Evolutionary conservation across 2,113 vertebrate genomes (phyloP).

Genomic region (Erpornis zantholeuca): DNA sequence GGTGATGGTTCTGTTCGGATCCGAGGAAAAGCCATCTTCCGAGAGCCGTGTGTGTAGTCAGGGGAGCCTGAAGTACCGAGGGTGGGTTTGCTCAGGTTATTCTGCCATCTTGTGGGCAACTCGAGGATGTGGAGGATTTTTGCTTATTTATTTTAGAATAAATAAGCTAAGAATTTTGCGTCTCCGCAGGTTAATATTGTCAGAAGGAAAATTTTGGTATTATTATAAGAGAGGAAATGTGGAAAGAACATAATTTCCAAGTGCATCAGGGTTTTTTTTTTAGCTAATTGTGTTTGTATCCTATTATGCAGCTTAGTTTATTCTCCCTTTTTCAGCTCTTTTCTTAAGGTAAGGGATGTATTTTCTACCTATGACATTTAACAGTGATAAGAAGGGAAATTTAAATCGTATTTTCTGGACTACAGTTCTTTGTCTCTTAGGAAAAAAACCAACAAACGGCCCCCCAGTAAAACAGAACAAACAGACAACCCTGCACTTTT

Average conservation of each 20-base stretch:
- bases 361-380: not conserved
- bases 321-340: not conserved
- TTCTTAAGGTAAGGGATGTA: not conserved
- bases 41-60: not conserved
- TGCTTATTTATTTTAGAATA: not conserved
- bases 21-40: not conserved
- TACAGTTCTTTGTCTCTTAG: not conserved
- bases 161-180: fast-evolving
- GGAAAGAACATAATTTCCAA: not conserved
- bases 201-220: not conserved
- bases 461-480: not conserved
- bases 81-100: not conserved
- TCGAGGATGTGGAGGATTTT: not conserved
- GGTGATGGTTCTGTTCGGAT: not conserved
- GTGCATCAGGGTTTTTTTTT: not conserved
- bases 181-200: not conserved
- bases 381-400: not conserved
- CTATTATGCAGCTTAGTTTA: not conserved
- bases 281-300: not conserved
- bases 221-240: not conserved
- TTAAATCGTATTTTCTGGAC: not conserved
- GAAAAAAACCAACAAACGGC: not conserved
- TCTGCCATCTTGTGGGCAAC: constrained; percentile 49
- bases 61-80: no score
- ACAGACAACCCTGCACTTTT: fast-evolving